phyloP scores from a whole-genome alignment of 2,797 vertebrate species.

The Spinus olivaceus region DNA sequence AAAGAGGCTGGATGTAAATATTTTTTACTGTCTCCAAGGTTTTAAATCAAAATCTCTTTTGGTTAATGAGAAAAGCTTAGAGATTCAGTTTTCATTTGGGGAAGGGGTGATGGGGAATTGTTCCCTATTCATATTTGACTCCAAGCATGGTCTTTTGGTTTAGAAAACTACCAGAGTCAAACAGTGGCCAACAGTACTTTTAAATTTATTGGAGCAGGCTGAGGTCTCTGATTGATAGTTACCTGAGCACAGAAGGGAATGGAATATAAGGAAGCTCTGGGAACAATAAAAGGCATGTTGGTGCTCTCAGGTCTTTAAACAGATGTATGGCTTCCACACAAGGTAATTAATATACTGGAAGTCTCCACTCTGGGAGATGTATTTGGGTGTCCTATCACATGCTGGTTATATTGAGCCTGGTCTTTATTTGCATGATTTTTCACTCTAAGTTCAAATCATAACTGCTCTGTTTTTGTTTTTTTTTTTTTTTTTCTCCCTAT shows the following conservation, averaged over 20 bases:
- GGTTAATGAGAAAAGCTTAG: constrained; percentile 26
- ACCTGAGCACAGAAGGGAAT: background rate
- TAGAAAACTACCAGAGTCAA: background rate
- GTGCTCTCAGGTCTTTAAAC: background rate
- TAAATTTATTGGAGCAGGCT: background rate
- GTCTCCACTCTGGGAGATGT: background rate
- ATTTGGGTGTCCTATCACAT: background rate
- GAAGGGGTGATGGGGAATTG: background rate
- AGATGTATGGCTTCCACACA: background rate
- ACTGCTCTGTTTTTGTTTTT: background rate
- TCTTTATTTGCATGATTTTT: background rate
- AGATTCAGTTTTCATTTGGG: background rate
- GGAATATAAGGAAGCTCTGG: background rate
- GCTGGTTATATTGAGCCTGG: background rate
- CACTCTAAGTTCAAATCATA: background rate
- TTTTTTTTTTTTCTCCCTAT: background rate
- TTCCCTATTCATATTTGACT: background rate
- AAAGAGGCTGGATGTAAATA: constrained; percentile 30
- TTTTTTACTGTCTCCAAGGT: constrained; percentile 21
- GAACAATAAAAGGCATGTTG: background rate
- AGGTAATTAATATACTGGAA: background rate
- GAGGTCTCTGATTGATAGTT: background rate
- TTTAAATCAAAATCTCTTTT: constrained; percentile 32
- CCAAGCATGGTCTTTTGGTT: background rate
- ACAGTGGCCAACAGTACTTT: background rate